A percentile compares a stretch with the other conserved stretches of the same genome.
Evolutionary conservation across 2,888 invertebrate genomes (phyloP).

Genomic region (Drosophila bunnanda): DNA sequence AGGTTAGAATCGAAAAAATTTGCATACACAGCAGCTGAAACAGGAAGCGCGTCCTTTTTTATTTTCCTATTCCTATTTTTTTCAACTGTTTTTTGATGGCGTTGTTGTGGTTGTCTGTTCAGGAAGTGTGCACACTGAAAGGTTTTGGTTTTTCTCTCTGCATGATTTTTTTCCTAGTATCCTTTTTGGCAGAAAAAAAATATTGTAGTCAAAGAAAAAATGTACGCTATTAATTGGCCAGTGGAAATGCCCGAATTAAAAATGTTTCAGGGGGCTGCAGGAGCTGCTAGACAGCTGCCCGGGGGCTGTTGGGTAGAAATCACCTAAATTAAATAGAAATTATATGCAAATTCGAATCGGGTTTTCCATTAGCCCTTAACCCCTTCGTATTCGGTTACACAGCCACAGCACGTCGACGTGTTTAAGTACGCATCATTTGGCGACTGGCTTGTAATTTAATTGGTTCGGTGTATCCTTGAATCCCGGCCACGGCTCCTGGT

Average conservation of each 20-base stretch:
- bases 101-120: conserved; percentile 70
- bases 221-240: conserved; percentile 47
- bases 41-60: conserved; percentile 59
- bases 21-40: conserved; percentile 71
- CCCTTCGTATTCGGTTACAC: conserved; percentile 67
- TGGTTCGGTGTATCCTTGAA: conserved; percentile 69
- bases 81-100: conserved; percentile 22
- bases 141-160: conserved; percentile 39
- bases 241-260: neutral
- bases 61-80: conserved; percentile 3
- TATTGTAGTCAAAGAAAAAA: conserved; percentile 64
- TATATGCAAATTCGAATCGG: conserved; percentile 78
- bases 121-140: conserved; percentile 73
- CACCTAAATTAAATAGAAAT: conserved; percentile 72
- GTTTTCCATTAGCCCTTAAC: conserved; percentile 65
- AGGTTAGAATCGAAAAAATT: conserved; percentile 74
- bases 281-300: conserved; percentile 59
- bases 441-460: conserved; percentile 76
- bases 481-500: conserved; percentile 24
- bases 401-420: conserved; percentile 76
- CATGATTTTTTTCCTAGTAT: conserved; percentile 3
- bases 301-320: conserved; percentile 17
- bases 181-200: conserved; percentile 52
- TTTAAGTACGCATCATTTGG: conserved; percentile 80
- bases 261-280: conserved; percentile 13